These are phyloP conservation scores for Nephrotoma appendiculata DNA, from an alignment of 2,888 invertebrate genomes.

Conservation along the genomic window DNA sequence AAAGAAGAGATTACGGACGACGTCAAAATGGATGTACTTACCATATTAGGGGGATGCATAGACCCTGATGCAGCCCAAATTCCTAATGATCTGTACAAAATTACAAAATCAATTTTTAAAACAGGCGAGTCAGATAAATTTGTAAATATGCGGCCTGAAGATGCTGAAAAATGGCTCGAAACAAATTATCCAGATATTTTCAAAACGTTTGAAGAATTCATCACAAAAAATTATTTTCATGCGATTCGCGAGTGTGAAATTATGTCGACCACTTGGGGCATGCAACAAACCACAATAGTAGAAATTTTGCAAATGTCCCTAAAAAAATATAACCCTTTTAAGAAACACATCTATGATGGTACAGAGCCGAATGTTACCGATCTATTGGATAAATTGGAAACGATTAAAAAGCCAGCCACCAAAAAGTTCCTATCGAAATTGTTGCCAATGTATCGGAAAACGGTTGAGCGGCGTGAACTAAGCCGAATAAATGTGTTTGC, in stretches of 20 bases:
- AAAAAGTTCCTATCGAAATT: conserved; percentile 43
- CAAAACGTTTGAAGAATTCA: conserved; percentile 39
- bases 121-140: conserved; percentile 37
- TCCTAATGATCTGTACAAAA: conserved; percentile 37
- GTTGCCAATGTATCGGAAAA: conserved; percentile 42
- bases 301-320: conserved; percentile 38
- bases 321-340: neutral
- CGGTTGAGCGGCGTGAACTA: conserved; percentile 48
- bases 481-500: conserved; percentile 46
- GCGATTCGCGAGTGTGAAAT: conserved; percentile 49
- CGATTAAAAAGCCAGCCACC: conserved; percentile 34
- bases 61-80: conserved; percentile 65
- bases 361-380: conserved; percentile 29
- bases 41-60: conserved; percentile 48
- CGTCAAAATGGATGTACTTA: conserved; percentile 52
- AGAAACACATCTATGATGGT: neutral
- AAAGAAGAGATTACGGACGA: conserved; percentile 39
- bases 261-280: conserved; percentile 47
- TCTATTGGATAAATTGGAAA: conserved; percentile 35
- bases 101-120: conserved; percentile 33
- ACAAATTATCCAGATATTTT: conserved; percentile 35
- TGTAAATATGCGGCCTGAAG: conserved; percentile 31
- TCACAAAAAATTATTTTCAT: conserved; percentile 57
- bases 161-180: conserved; percentile 44
- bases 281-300: conserved; percentile 45